These are phyloP conservation scores for Artibeus lituratus DNA, from an alignment of 2,797 vertebrate genomes.

Conservation along the genomic window DNA sequence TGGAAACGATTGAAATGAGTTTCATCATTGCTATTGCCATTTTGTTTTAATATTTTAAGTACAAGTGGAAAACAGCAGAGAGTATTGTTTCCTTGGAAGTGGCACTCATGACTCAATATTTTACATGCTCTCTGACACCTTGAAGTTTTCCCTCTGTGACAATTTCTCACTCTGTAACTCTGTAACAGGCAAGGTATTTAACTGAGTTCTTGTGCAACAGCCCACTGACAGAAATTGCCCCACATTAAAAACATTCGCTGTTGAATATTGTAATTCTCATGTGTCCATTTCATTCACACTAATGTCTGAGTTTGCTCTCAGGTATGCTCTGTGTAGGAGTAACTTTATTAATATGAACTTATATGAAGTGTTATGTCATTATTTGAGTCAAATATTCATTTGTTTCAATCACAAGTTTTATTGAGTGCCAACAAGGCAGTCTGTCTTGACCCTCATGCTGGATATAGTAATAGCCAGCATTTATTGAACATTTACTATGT, in stretches of 20 bases:
- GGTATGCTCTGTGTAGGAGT: neutral
- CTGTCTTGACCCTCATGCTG: neutral
- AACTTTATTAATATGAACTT: constrained; percentile 27
- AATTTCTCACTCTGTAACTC: neutral
- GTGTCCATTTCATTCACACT: neutral
- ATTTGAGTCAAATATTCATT: neutral
- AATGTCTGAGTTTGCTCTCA: neutral
- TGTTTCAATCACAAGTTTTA: constrained; percentile 32
- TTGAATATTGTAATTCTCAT: neutral
- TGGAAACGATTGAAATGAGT: constrained; percentile 44
- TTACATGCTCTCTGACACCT: neutral
- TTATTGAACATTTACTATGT: constrained; percentile 55
- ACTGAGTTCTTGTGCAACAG: neutral
- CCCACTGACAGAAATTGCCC: neutral
- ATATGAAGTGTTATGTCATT: constrained; percentile 4
- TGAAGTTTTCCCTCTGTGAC: constrained; percentile 19
- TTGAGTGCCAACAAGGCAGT: constrained; percentile 16
- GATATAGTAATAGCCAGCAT: neutral
- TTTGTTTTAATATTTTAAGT: constrained; percentile 52
- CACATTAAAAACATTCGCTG: neutral
- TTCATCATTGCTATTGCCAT: constrained; percentile 12
- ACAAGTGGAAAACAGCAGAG: constrained; percentile 23
- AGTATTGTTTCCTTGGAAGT: constrained; percentile 7
- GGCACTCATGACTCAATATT: neutral
- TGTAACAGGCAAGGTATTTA: neutral